Percentiles rank a stretch among this genome's conserved stretches.
Evolutionary conservation across 2,113 vertebrate genomes (phyloP).

Genomic region (Pyrgilauda ruficollis): DNA sequence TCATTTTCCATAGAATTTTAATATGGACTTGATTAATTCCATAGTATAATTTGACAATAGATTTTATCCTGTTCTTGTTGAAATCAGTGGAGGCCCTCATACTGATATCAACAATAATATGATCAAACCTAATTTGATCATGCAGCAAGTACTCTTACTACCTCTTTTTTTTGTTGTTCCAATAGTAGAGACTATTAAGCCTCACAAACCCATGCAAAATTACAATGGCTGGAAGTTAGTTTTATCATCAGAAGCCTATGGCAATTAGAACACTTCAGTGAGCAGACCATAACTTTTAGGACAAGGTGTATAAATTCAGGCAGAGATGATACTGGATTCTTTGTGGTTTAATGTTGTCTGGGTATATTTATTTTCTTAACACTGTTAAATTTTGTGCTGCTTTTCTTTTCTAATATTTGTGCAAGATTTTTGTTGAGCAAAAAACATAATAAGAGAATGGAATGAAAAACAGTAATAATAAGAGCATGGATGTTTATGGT

Average conservation of each 20-base stretch:
- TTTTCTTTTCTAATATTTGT: not conserved
- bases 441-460: not conserved
- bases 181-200: not conserved
- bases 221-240: slow-evolving; percentile 32
- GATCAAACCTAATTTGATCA: not conserved
- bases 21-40: slow-evolving; percentile 21
- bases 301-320: slow-evolving; percentile 20
- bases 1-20: slow-evolving; percentile 48
- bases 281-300: slow-evolving; percentile 51
- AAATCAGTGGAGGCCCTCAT: not conserved
- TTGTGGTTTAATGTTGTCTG: not conserved
- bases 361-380: not conserved
- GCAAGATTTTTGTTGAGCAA: not conserved
- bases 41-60: not conserved
- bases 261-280: slow-evolving; percentile 44
- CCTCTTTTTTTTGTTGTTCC: not conserved
- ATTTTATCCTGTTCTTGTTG: not conserved
- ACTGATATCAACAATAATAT: not conserved
- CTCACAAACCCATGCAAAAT: slow-evolving; percentile 20
- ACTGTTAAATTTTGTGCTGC: not conserved
- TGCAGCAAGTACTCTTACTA: not conserved
- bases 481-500: not conserved
- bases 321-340: not conserved
- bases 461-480: not conserved
- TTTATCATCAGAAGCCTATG: slow-evolving; percentile 28